Evolutionary conservation across 2,888 invertebrate species (phyloP).

Genomic region (Lacanobia oleracea): DNA sequence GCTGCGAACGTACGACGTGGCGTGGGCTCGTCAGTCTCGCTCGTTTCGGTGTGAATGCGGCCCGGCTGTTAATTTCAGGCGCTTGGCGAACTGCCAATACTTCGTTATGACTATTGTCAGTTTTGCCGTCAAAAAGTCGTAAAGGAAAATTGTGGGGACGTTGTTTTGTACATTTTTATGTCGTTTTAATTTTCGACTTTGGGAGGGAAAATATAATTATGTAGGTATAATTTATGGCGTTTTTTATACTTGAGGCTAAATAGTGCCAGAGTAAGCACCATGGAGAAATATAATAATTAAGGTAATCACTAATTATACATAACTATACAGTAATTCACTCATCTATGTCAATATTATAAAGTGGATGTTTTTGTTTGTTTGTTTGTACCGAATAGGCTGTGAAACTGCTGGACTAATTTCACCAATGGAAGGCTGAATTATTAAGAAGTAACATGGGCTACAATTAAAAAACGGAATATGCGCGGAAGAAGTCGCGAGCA

Average conservation of each 20-base stretch:
- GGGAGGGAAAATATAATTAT: not conserved
- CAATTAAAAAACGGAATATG: too few relatives aligned
- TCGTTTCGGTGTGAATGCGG: constrained; percentile 47
- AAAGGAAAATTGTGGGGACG: constrained; percentile 9
- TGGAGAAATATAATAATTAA: not conserved
- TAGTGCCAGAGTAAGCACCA: not conserved
- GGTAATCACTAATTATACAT: too few relatives aligned
- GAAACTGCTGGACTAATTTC: too few relatives aligned
- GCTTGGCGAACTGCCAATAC: constrained; percentile 56
- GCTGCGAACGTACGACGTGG: constrained; percentile 23
- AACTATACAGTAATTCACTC: not conserved
- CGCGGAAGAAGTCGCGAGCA: too few relatives aligned
- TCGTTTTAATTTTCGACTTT: constrained; percentile 17
- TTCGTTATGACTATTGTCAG: constrained; percentile 58
- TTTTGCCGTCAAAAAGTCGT: constrained; percentile 44
- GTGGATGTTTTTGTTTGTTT: too few relatives aligned
- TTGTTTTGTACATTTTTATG: constrained; percentile 30
- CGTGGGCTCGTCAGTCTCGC: constrained; percentile 30
- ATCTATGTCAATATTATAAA: not conserved
- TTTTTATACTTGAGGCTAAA: not conserved
- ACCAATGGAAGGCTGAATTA: too few relatives aligned
- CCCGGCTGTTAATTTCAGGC: constrained; percentile 53
- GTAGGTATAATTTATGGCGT: not conserved
- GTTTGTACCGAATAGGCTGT: too few relatives aligned
- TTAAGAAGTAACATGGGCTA: too few relatives aligned